These are phyloP conservation scores for Psittacula cyanocephala DNA, from an alignment of 2,113 vertebrate species.

Conservation along the genomic window DNA sequence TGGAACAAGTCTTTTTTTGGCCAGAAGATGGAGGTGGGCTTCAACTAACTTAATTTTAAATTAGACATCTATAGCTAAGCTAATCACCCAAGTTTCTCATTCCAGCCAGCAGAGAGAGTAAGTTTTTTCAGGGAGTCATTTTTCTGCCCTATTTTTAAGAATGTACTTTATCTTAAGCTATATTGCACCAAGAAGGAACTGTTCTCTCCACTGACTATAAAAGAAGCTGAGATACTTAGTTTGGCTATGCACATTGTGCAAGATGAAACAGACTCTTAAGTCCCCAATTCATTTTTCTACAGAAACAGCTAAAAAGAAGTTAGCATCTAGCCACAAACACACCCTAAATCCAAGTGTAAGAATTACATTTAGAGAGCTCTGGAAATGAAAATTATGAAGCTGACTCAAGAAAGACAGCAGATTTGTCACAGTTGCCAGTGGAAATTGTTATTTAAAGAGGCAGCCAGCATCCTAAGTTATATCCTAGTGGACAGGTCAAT, in stretches of 20 bases:
- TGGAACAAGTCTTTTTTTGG: neutral
- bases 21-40: neutral
- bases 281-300: neutral
- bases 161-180: neutral
- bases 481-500: neutral
- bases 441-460: neutral
- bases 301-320: neutral
- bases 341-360: neutral
- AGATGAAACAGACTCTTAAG: neutral
- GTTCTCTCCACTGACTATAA: neutral
- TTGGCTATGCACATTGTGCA: neutral
- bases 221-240: neutral
- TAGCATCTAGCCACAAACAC: neutral
- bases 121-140: neutral
- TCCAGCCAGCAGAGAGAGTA: neutral
- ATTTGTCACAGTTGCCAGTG: neutral
- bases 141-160: neutral
- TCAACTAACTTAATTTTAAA: neutral
- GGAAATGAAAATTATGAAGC: neutral
- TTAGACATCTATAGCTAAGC: neutral
- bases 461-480: neutral
- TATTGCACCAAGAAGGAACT: neutral
- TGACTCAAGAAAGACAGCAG: neutral
- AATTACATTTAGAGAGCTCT: neutral
- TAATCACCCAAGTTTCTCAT: neutral